Evolutionary conservation across 1,140 invertebrate genomes (phyloP), one percentile per base, ranked within the genome.

Genomic region (Lordiphosa clarofinis): DNA sequence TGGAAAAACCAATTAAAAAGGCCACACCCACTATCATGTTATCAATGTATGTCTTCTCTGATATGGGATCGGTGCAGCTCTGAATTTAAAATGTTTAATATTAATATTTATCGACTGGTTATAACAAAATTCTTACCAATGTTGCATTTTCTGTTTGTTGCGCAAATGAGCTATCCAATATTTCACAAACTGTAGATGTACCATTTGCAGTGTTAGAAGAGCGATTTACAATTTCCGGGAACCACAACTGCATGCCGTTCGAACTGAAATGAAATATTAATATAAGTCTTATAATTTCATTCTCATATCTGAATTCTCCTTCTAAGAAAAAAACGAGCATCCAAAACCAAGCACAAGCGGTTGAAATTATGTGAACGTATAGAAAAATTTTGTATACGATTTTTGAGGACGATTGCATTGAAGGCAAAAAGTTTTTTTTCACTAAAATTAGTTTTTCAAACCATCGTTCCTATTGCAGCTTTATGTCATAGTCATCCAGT

Each of bases 191-290:
- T 1, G 86, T 87, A 0, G 66, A 67, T 4, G 58, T 68, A 6
- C 40, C 49, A 6, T 48, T 56, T 49, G 56, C 58, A 1, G 48
- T 24, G 8, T 59, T 71, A 2, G 84, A 71, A 0, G 88, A 69
- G 42, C 88, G 86, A 40, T 89, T 90, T 1, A 89, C 78, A 56
- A 90, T 89, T 52, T 90, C 88, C 1, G 89, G 89, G 68, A 88
- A 89, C 89, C 89, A 90, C 12, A 89, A 49, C 13, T 89, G 75
- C 71, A 89, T 78, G 12, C 89, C 89, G 28, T 79, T 79, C 5
- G 89, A 89, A 6, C 87, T 86, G 10, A 38, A 56, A 69, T 38
- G 39, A 38, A 39, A 35, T 21, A 36, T 13, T 21, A 8, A 12
- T 8, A n/a, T n/a, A 24, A 24, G 21, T 24, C 1, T 0, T 24